These are phyloP conservation scores for Tenthredo scrophulariae DNA, from an alignment of 2,888 invertebrate genomes.

Conservation along the genomic window DNA sequence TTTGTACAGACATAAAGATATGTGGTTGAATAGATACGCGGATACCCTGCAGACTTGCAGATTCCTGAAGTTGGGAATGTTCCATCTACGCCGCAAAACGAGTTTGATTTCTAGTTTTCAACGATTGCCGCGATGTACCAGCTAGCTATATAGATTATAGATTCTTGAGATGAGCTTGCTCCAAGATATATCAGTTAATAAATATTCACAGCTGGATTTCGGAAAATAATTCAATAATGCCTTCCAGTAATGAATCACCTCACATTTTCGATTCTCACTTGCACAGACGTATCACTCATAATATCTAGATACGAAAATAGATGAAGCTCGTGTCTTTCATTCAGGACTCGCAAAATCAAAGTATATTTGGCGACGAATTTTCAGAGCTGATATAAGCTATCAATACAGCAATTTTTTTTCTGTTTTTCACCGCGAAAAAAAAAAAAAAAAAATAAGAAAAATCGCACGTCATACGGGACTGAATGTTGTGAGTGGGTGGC, in stretches of 20 bases:
- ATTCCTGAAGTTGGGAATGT: conserved; percentile 22
- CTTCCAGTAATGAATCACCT: not conserved
- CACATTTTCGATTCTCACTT: not conserved
- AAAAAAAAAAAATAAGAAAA: not conserved
- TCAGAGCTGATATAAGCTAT: not conserved
- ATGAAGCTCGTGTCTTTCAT: not conserved
- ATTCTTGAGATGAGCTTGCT: not conserved
- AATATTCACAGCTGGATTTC: not conserved
- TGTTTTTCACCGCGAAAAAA: not conserved
- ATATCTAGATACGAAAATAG: not conserved
- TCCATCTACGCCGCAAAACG: conserved; percentile 9
- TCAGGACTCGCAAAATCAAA: not conserved
- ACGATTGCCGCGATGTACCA: conserved; percentile 4
- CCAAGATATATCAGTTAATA: not conserved
- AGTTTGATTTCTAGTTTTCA: conserved; percentile 36
- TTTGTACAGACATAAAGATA: not conserved
- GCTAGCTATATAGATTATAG: not conserved
- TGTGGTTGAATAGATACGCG: conserved; percentile 15
- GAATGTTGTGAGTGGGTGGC: conserved; percentile 5
- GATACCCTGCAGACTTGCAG: not conserved
- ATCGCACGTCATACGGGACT: not conserved
- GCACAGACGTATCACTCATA: not conserved
- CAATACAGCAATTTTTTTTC: not conserved
- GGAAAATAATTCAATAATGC: not conserved
- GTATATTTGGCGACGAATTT: not conserved